phyloP scores from a whole-genome alignment of 2,113 vertebrate species.

The Tragelaphus buxtoni region DNA sequence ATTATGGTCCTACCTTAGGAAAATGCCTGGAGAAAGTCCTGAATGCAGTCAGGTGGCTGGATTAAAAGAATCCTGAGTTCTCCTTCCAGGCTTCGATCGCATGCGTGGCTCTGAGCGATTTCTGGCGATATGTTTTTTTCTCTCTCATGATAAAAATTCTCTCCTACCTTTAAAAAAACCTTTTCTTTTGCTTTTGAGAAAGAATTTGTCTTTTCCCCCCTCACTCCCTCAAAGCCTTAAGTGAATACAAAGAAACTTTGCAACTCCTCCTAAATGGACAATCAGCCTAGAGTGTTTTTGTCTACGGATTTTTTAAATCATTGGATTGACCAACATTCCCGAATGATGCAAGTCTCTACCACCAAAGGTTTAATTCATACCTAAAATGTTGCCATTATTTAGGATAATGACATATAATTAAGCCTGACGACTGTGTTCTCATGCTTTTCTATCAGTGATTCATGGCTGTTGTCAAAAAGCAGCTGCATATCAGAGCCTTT shows the following conservation, averaged over 20 bases:
- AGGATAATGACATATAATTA: constrained; percentile 81
- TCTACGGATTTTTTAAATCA: constrained; percentile 45
- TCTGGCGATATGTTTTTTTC: background rate
- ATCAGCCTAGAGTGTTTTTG: background rate
- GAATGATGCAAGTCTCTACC: constrained; percentile 71
- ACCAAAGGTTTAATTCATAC: constrained; percentile 77
- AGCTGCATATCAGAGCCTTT: constrained; percentile 53
- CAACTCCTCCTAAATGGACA: constrained; percentile 1
- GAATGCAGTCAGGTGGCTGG: background rate
- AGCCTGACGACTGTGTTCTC: constrained; percentile 67
- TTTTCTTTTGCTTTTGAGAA: background rate
- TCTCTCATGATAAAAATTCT: background rate
- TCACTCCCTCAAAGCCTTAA: background rate
- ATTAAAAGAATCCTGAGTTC: background rate
- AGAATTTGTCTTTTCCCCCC: background rate
- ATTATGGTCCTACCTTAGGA: background rate
- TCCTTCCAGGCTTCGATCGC: background rate
- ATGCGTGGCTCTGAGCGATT: background rate
- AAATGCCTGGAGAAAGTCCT: background rate
- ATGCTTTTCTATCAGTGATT: constrained; percentile 74
- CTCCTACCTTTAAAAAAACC: background rate
- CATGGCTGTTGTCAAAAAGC: constrained; percentile 71
- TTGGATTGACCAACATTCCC: constrained; percentile 56
- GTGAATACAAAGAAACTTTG: constrained; percentile 29
- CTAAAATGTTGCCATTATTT: constrained; percentile 77